A percentile compares a stretch with the other conserved stretches of the same genome.
Conservation (phyloP, 2,888 invertebrate species). For the Protophormia terraenovae region DNA sequence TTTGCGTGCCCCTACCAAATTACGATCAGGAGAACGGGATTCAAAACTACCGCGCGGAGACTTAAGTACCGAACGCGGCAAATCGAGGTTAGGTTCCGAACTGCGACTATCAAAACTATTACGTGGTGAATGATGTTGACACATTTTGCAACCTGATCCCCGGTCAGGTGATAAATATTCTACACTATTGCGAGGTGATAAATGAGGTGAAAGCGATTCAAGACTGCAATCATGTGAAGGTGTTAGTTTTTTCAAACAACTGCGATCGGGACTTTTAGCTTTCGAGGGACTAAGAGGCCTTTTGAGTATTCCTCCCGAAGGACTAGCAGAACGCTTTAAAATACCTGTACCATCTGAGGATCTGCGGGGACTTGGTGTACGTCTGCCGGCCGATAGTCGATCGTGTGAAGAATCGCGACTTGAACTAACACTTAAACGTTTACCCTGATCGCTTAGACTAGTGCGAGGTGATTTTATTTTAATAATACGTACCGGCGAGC, state of each 20-base stretch:
- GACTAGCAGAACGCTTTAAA: slow-evolving; percentile 77
- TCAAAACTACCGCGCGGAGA: slow-evolving; percentile 77
- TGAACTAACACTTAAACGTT: slow-evolving; percentile 77
- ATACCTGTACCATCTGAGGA: slow-evolving; percentile 80
- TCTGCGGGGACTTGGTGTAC: slow-evolving; percentile 80
- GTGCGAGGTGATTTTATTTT: slow-evolving; percentile 82
- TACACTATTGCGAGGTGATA: slow-evolving; percentile 79
- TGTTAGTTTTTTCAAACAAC: slow-evolving; percentile 79
- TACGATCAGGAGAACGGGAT: slow-evolving; percentile 75
- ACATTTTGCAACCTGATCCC: slow-evolving; percentile 72
- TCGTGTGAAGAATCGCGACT: slow-evolving; percentile 80
- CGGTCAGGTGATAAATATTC: slow-evolving; percentile 81
- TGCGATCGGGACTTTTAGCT: slow-evolving; percentile 80
- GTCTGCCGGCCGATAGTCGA: slow-evolving; percentile 75
- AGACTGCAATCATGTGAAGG: slow-evolving; percentile 79
- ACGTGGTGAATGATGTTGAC: slow-evolving; percentile 79
- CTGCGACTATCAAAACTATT: slow-evolving; percentile 80
- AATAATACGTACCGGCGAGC: slow-evolving; percentile 81
- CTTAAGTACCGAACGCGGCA: slow-evolving; percentile 73
- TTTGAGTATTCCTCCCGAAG: slow-evolving; percentile 77
- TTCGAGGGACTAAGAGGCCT: slow-evolving; percentile 79
- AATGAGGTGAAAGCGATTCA: slow-evolving; percentile 79
- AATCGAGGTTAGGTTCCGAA: slow-evolving; percentile 79
- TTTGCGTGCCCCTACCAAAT: slow-evolving; percentile 72
- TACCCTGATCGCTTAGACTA: slow-evolving; percentile 82